phyloP scores from a whole-genome alignment of 2,113 vertebrate genomes.

The Sprattus sprattus region DNA sequence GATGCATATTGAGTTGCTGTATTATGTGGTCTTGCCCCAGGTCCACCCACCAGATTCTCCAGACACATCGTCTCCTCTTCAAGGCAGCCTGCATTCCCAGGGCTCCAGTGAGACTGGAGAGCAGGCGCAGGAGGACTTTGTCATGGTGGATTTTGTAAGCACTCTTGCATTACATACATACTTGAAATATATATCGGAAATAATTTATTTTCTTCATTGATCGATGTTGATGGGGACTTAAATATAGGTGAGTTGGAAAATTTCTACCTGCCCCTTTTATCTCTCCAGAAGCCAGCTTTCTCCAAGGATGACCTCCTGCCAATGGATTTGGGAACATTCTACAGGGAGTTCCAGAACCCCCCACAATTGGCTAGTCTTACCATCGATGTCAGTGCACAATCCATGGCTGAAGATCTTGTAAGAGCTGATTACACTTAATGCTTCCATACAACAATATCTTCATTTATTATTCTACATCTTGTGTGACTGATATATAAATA shows the following conservation, averaged over 20 bases:
- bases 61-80: constrained; percentile 80
- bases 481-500: neutral
- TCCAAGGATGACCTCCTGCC: constrained; percentile 97
- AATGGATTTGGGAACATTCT: constrained; percentile 97
- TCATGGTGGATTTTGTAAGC: constrained; percentile 97
- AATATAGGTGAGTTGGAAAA: neutral
- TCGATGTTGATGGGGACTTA: neutral
- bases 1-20: neutral
- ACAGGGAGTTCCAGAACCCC: constrained; percentile 97
- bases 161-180: neutral
- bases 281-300: constrained; percentile 89
- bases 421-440: constrained; percentile 34
- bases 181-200: neutral
- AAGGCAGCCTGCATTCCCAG: constrained; percentile 88
- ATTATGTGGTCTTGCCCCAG: constrained; percentile 62
- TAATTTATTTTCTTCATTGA: neutral
- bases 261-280: neutral
- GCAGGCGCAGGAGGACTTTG: constrained; percentile 90
- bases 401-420: constrained; percentile 98
- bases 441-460: neutral
- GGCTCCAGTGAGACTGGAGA: constrained; percentile 84
- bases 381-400: constrained; percentile 92
- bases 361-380: constrained; percentile 95
- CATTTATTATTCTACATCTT: neutral
- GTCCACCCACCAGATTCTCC: constrained; percentile 91